A percentile compares a stretch with the other conserved stretches of the same genome.
phyloP scores from a whole-genome alignment of 1,140 invertebrate species.

The Adoxophyes honmai region DNA sequence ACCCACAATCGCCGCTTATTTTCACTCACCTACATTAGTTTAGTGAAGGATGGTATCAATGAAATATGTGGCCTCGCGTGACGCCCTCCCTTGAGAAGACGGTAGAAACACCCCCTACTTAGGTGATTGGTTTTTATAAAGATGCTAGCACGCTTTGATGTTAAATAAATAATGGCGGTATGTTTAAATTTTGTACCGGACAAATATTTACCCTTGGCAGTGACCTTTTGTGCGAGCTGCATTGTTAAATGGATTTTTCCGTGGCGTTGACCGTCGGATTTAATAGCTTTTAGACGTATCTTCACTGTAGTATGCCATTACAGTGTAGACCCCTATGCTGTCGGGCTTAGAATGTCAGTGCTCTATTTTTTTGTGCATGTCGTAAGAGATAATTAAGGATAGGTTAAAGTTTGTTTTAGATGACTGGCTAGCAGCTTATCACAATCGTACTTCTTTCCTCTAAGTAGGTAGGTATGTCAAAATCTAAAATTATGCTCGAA shows the following conservation, averaged over 20 bases:
- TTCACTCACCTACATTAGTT: conserved; percentile 73
- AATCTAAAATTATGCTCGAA: too few species aligned
- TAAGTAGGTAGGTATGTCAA: too few species aligned
- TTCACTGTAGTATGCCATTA: too few species aligned
- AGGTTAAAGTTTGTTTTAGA: too few species aligned
- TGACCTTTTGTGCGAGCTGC: too few species aligned
- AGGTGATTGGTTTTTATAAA: conserved; percentile 66
- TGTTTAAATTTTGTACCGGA: not conserved
- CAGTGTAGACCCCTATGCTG: too few species aligned
- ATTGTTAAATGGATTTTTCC: not conserved
- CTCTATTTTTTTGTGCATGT: too few species aligned
- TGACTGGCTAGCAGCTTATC: too few species aligned
- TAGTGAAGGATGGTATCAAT: conserved; percentile 65
- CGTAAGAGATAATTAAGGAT: too few species aligned
- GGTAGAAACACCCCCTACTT: conserved; percentile 43
- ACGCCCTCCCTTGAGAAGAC: conserved; percentile 45
- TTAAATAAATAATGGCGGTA: conserved; percentile 12
- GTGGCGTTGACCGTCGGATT: not conserved
- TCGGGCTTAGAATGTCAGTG: too few species aligned
- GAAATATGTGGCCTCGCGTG: conserved; percentile 71
- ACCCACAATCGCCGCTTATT: conserved; percentile 62
- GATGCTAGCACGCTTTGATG: conserved; percentile 31
- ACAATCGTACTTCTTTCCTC: too few species aligned
- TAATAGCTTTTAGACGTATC: too few species aligned
- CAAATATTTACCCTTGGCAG: not conserved